Percentiles rank a stretch among this genome's conserved stretches.
These are phyloP conservation scores for Chelon auratus DNA, from an alignment of 2,797 vertebrate species.

Conservation along the genomic window DNA sequence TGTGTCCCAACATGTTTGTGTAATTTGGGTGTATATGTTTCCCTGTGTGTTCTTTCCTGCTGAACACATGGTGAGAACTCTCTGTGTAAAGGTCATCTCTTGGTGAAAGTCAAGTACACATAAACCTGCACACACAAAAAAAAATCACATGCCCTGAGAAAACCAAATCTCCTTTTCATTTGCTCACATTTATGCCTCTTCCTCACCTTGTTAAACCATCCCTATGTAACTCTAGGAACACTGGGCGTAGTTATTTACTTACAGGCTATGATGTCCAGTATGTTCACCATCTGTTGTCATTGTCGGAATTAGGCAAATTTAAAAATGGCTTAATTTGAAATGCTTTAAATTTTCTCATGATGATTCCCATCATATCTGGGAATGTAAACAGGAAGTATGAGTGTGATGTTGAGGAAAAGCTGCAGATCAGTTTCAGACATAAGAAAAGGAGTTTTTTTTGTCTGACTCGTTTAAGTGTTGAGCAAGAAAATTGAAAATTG, in stretches of 20 bases:
- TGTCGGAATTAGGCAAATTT: too few species aligned
- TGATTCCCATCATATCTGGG: too few species aligned
- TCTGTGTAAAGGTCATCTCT: slow-evolving; percentile 53
- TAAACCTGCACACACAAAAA: slow-evolving; percentile 7
- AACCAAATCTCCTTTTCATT: background rate
- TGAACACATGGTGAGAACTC: slow-evolving; percentile 38
- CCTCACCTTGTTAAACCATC: background rate
- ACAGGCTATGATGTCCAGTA: background rate
- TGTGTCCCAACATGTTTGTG: background rate
- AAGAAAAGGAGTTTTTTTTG: too few species aligned
- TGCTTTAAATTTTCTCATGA: too few species aligned
- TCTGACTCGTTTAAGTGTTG: too few species aligned
- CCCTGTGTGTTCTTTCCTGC: slow-evolving; percentile 58
- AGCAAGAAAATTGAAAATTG: background rate
- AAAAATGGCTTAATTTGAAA: too few species aligned
- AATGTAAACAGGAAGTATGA: too few species aligned
- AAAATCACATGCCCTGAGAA: background rate
- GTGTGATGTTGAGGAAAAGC: too few species aligned
- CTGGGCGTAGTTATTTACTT: background rate
- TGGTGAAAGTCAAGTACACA: slow-evolving; percentile 38
- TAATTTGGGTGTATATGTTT: slow-evolving; percentile 19
- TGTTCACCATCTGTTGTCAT: background rate
- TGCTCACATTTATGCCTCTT: background rate
- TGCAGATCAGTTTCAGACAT: too few species aligned
- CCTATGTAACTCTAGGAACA: too few species aligned